Evolutionary conservation across 2,888 invertebrate genomes (phyloP).

Genomic region (Brachyopa scutellaris): DNA sequence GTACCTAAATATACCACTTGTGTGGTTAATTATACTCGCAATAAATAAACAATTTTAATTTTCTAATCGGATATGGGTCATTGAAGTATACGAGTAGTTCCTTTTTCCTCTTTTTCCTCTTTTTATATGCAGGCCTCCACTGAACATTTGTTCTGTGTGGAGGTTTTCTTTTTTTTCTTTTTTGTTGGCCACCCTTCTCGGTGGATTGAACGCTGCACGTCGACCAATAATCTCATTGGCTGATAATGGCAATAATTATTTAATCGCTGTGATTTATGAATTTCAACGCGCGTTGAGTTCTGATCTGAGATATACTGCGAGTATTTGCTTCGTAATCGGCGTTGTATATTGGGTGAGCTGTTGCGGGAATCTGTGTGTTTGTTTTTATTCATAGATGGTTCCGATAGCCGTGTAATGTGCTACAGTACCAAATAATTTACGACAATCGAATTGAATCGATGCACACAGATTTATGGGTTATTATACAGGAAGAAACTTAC

Average conservation of each 20-base stretch:
- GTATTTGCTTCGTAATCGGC: conserved; percentile 39
- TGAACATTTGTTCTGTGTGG: background rate
- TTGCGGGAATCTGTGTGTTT: conserved; percentile 4
- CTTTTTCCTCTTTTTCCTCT: background rate
- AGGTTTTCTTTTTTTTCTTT: too few relatives aligned
- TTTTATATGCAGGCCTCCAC: background rate
- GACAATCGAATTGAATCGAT: conserved; percentile 59
- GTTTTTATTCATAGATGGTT: conserved; percentile 6
- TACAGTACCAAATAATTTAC: conserved; percentile 47
- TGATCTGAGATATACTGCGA: conserved; percentile 28
- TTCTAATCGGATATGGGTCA: conserved; percentile 65
- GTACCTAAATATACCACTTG: conserved; percentile 4
- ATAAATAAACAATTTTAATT: conserved; percentile 60
- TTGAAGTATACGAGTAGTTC: conserved; percentile 13
- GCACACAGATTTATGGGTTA: conserved; percentile 56
- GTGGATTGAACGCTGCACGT: background rate
- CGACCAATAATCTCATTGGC: conserved; percentile 48
- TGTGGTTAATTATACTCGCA: conserved; percentile 45
- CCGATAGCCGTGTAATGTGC: conserved; percentile 42
- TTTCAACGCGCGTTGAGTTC: conserved; percentile 51
- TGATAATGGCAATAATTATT: conserved; percentile 73
- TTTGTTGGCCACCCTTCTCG: conserved; percentile 10
- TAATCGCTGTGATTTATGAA: conserved; percentile 74
- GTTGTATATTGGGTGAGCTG: conserved; percentile 25
- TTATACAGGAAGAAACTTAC: conserved; percentile 84